Conservation (phyloP, 2,113 vertebrate genomes). For the Erpornis zantholeuca region DNA sequence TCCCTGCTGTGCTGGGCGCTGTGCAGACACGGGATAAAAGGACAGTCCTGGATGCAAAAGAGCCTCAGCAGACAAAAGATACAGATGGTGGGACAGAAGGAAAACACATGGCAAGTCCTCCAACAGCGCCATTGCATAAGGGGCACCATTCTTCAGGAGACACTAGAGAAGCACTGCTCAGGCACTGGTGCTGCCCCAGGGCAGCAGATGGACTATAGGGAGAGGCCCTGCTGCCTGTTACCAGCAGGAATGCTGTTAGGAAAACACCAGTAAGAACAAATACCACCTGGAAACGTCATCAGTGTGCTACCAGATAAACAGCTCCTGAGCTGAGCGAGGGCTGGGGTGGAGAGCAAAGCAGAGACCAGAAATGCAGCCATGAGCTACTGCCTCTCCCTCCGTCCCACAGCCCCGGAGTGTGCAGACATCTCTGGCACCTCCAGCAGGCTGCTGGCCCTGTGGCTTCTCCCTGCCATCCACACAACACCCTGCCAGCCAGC, state of each 20-base stretch:
- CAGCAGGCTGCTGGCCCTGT: neutral
- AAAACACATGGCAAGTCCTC: neutral
- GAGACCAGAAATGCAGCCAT: neutral
- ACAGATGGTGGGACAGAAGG: neutral
- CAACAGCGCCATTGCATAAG: neutral
- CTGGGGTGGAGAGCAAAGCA: neutral
- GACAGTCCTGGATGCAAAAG: neutral
- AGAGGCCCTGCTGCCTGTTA: neutral
- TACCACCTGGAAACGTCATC: neutral
- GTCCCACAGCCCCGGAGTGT: rapidly evolving
- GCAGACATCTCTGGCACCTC: neutral
- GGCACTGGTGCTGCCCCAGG: neutral
- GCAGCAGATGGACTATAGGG: neutral
- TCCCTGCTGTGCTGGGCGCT: neutral
- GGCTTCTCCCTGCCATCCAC: neutral
- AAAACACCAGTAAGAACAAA: neutral
- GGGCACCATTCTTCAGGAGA: neutral
- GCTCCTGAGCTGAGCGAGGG: neutral
- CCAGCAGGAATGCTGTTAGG: neutral
- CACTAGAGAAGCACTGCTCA: neutral
- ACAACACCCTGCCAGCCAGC: neutral
- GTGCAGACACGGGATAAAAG: neutral
- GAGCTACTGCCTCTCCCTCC: neutral
- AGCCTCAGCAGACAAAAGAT: neutral
- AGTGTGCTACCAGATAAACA: neutral